Base-by-base conservation (phyloP, 2,797 vertebrate genomes). In the Australoheros facetus region DNA sequence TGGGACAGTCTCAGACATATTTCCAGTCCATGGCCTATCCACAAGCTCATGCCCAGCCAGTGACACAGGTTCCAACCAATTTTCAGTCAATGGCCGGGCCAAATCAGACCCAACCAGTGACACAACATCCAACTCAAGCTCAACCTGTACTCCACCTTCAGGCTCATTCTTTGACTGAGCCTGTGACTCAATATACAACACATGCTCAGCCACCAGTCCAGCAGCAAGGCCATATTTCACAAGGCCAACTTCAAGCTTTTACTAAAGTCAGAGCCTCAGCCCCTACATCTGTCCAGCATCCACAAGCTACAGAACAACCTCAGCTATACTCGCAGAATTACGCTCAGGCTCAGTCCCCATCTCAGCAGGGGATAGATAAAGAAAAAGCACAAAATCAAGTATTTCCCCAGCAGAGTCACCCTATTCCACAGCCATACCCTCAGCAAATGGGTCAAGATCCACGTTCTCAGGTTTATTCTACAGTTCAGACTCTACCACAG, bases 331-430 rank as follows among this genome's bases (percentile, higher is more conserved):
- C 84, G 5, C 88, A 87, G 64, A 81, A 75, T 77, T 88, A 85
- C 69, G 9, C 90, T 8, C 90, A 81, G n/a, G 28, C 80, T 77
- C 87, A 83, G 3, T 21, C 87, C 34, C 82, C 88, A 21, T 58
- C 88, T 5, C 94, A 91, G 42, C 93, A 90, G 7, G 94, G 93
- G 93, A 62, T 80, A 32, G 85, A 86, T 9, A 85, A 81, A 58
- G 91, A 88, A n/a, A 85, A 91, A 6, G 73, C 76, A 48, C 86
- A 85, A 60, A 87, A 48, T 66, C 89, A 88, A 60, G 53, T 62
- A 21, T 76, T 86, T 78, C 10, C 62, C 14, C 87, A 86, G 21
- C 83, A 89, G 56, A 88, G 87, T 19, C 86, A 85, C 21, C 83
- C 84, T 21, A 30, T 73, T 59, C 79, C 87, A 3, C 90, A 87